These are phyloP conservation scores for Mythimna ferrago DNA, from an alignment of 2,888 invertebrate species.

Conservation along the genomic window DNA sequence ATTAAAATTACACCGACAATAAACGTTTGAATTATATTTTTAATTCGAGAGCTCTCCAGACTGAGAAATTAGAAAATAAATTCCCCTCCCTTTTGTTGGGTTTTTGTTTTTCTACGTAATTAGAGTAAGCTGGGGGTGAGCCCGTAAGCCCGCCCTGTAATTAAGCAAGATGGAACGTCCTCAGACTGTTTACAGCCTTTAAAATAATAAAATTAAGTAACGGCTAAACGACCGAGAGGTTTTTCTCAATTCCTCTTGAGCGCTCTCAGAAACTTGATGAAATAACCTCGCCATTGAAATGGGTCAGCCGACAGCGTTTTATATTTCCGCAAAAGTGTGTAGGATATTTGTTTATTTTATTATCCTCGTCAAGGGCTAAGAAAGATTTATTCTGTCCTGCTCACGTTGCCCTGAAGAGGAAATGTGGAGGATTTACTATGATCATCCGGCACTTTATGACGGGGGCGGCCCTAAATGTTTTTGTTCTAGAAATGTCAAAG, in stretches of 20 bases:
- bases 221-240: constrained; percentile 68
- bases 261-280: constrained; percentile 65
- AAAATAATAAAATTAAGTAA: constrained; percentile 83
- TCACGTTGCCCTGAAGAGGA: constrained; percentile 45
- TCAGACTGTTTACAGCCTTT: constrained; percentile 78
- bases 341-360: constrained; percentile 65
- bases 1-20: constrained; percentile 76
- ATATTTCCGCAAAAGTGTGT: constrained; percentile 57
- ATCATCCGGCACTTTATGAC: constrained; percentile 42
- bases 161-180: constrained; percentile 85
- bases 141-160: constrained; percentile 81
- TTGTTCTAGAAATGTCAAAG: constrained; percentile 10
- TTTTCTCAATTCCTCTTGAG: constrained; percentile 62
- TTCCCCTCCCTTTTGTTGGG: constrained; percentile 78
- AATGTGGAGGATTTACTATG: constrained; percentile 57
- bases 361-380: constrained; percentile 61
- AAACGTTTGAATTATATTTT: constrained; percentile 81
- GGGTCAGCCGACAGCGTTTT: constrained; percentile 54
- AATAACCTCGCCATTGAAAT: constrained; percentile 63
- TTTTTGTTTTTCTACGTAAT: constrained; percentile 88
- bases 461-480: constrained; percentile 29
- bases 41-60: constrained; percentile 77
- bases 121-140: constrained; percentile 82
- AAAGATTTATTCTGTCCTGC: constrained; percentile 59
- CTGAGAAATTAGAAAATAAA: constrained; percentile 87